Evolutionary conservation across 2,888 invertebrate genomes (phyloP).

Genomic region (Eulithis prunata): DNA sequence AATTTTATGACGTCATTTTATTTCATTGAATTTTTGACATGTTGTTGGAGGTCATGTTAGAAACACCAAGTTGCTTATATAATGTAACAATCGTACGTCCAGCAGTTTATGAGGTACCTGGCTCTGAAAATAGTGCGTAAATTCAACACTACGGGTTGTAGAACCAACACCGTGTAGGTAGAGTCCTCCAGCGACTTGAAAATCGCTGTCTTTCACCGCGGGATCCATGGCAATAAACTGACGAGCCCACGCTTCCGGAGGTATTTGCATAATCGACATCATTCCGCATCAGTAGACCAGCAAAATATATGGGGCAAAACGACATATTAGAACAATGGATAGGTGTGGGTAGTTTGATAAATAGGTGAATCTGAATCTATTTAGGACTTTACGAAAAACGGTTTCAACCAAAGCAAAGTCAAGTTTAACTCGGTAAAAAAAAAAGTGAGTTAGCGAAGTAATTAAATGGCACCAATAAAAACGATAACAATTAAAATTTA

Average conservation of each 20-base stretch:
- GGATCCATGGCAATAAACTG: slow-evolving; percentile 45
- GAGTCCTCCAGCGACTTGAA: not conserved
- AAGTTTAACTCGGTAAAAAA: not conserved
- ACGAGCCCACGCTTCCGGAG: slow-evolving; percentile 70
- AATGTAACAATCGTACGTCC: too few species aligned
- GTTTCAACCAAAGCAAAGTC: too few species aligned
- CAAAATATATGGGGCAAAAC: slow-evolving; percentile 38
- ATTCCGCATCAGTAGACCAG: slow-evolving; percentile 66
- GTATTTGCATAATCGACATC: slow-evolving; percentile 66
- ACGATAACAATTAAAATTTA: slow-evolving; percentile 78
- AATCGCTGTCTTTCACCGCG: slow-evolving; percentile 34
- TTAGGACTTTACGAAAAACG: too few species aligned
- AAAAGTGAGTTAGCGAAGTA: slow-evolving; percentile 20
- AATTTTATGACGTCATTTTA: not conserved
- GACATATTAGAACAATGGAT: slow-evolving; percentile 24
- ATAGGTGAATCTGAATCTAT: slow-evolving; percentile 2
- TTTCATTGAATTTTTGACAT: not conserved
- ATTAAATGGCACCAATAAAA: slow-evolving; percentile 54
- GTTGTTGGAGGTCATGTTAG: not conserved
- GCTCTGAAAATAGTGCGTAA: too few species aligned
- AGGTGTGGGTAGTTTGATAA: slow-evolving; percentile 23
- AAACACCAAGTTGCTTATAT: too few species aligned
- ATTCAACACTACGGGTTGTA: too few species aligned
- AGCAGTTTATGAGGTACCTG: too few species aligned
- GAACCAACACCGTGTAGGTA: too few species aligned